Percentiles rank a stretch among this genome's conserved stretches.
These are phyloP conservation scores for Epinephelus fuscoguttatus DNA, from an alignment of 2,113 vertebrate species.

Conservation along the genomic window DNA sequence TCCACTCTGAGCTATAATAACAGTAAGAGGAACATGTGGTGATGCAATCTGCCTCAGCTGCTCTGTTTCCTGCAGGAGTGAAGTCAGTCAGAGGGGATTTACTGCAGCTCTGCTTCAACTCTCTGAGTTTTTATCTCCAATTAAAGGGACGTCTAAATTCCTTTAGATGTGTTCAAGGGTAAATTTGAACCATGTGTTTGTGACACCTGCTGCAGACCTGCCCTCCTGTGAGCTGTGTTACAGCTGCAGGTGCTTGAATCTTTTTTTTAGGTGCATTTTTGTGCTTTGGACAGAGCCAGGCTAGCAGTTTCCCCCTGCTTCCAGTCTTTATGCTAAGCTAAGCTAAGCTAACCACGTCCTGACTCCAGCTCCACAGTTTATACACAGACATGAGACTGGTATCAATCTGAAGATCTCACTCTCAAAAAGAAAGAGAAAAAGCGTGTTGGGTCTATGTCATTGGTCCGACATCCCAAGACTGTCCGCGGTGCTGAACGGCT, in stretches of 20 bases:
- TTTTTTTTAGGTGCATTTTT: not conserved
- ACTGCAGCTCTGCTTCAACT: conserved; percentile 21
- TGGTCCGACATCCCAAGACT: too few species aligned
- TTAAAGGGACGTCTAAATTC: not conserved
- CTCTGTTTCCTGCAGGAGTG: conserved; percentile 22
- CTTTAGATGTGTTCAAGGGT: not conserved
- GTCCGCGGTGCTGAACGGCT: too few species aligned
- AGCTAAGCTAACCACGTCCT: not conserved
- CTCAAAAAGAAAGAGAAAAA: not conserved
- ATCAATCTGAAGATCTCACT: not conserved
- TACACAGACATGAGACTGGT: too few species aligned
- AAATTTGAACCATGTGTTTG: not conserved
- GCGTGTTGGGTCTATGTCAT: too few species aligned
- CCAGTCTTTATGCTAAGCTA: not conserved
- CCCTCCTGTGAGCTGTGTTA: too few species aligned
- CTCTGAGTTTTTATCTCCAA: not conserved
- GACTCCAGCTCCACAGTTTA: too few species aligned
- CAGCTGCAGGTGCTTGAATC: not conserved
- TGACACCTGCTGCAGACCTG: not conserved
- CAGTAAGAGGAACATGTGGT: conserved; percentile 29
- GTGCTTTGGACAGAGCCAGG: not conserved
- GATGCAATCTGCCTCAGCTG: conserved; percentile 48
- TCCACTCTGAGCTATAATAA: not conserved
- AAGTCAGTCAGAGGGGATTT: conserved; percentile 46
- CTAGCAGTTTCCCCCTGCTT: not conserved